These are phyloP conservation scores for Diachrysia chrysitis DNA, from an alignment of 2,888 invertebrate genomes.

Conservation along the genomic window DNA sequence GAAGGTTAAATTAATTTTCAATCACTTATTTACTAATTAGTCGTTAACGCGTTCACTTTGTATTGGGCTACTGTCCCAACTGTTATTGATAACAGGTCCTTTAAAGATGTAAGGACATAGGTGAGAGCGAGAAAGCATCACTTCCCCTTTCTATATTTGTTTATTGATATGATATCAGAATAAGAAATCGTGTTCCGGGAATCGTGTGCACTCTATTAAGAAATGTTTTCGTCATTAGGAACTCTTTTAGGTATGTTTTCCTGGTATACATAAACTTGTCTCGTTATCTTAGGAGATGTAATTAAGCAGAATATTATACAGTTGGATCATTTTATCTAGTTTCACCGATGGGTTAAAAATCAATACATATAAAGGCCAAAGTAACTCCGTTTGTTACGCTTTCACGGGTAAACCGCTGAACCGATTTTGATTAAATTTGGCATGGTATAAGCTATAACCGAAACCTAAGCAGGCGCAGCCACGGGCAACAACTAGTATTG, in stretches of 20 bases:
- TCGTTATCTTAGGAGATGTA: no score
- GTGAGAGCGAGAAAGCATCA: constrained; percentile 31
- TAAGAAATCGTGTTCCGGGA: constrained; percentile 27
- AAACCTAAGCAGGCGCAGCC: no score
- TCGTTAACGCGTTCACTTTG: constrained; percentile 43
- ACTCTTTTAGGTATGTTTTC: constrained; percentile 15
- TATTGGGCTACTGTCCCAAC: constrained; percentile 40
- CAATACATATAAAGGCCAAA: no score
- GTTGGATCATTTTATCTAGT: background rate
- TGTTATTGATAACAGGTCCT: constrained; percentile 36
- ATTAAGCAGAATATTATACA: no score
- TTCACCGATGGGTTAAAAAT: background rate
- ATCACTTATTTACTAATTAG: constrained; percentile 27
- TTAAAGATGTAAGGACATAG: constrained; percentile 22
- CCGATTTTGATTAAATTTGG: no score
- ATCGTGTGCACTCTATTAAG: constrained; percentile 24
- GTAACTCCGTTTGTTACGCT: no score
- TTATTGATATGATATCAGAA: constrained; percentile 46
- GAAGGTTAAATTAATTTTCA: constrained; percentile 45
- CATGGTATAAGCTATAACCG: no score
- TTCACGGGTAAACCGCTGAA: no score
- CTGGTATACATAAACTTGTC: background rate
- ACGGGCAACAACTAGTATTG: no score
- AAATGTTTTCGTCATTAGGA: constrained; percentile 18
- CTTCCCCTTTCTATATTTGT: constrained; percentile 53